Evolutionary conservation across 2,797 vertebrate species (phyloP), one percentile per base, ranked within the genome.

Genomic region (Rhynchonycteris naso): DNA sequence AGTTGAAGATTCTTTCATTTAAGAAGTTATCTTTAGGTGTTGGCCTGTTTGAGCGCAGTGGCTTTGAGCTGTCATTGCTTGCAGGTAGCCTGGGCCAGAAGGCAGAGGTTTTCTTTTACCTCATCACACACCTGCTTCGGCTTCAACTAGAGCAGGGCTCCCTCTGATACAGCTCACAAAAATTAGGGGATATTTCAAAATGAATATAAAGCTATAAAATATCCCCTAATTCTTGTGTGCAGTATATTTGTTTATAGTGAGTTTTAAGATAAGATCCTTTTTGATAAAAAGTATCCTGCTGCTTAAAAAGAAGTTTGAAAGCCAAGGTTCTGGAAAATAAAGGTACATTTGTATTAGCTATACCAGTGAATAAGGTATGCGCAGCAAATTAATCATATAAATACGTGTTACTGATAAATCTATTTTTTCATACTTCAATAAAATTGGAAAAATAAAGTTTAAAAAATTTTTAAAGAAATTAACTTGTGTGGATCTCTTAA

Each of bases 241-340:
- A 43, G 43, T 43, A 43, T 43, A 30, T 83, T 50, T 94, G 52
- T 78, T 87, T 66, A n/a, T 63, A n/a, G 24, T 91, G 59, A 80
- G 35, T 50, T 93, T 91, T 92, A 93, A 76, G n/a, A 50, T 59
- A 91, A 93, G 56, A 87, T 66, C 26, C 18, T 88, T 59, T 92
- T 86, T 82, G 47, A 30, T 85, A 74, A 93, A 75, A 88, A 68
- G 26, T 54, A 74, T 69, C 54, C 24, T 91, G 30, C 47, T 91
- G 24, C 58, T 71, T 72, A 24, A 43, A 50, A 47, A 88, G 79
- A 63, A 10, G 7, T 65, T 92, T 61, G 10, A 68, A 90, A 93
- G 56, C 59, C 22, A 88, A 11, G 52, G 19, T 91, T 88, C 63
- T 90, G 79, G 88, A 63, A 91, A 81, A 71, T 69, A 76, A 66